A percentile compares a stretch with the other conserved stretches of the same genome.
Conservation (phyloP, 2,113 vertebrate species). For the Saiga tatarica region DNA sequence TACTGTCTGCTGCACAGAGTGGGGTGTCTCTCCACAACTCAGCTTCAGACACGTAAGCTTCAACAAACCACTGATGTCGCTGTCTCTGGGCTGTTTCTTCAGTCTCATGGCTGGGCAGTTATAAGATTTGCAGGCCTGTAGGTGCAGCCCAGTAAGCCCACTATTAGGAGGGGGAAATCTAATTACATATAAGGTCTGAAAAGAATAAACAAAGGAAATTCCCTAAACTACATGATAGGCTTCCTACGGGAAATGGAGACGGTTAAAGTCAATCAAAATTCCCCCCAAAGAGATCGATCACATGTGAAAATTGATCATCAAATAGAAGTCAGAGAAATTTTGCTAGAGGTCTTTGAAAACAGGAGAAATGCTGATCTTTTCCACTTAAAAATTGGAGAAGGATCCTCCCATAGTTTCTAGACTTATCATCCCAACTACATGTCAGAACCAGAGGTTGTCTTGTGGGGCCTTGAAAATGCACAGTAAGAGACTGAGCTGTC, state of each 20-base stretch:
- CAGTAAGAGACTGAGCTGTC: neutral
- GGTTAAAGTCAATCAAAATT: neutral
- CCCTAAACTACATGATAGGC: neutral
- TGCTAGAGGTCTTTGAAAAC: neutral
- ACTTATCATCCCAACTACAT: neutral
- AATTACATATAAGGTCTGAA: neutral
- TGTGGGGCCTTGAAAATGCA: neutral
- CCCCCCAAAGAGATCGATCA: neutral
- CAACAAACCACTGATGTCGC: neutral
- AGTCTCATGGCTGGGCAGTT: neutral
- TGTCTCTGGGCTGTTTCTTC: neutral
- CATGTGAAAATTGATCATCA: neutral
- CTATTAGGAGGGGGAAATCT: neutral
- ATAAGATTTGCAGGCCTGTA: neutral
- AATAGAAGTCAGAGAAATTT: neutral
- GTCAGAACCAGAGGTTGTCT: neutral
- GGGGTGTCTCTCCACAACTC: neutral
- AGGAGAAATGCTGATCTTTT: neutral
- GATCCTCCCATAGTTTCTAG: neutral
- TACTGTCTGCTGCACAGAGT: neutral
- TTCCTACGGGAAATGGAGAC: neutral
- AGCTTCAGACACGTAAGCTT: neutral
- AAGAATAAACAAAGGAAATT: neutral
- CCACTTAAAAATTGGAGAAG: neutral
- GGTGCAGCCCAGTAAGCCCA: neutral